Percentiles rank a stretch among this genome's conserved stretches.
Evolutionary conservation across 2,888 invertebrate species (phyloP).

Genomic region (Melanophora roralis): DNA sequence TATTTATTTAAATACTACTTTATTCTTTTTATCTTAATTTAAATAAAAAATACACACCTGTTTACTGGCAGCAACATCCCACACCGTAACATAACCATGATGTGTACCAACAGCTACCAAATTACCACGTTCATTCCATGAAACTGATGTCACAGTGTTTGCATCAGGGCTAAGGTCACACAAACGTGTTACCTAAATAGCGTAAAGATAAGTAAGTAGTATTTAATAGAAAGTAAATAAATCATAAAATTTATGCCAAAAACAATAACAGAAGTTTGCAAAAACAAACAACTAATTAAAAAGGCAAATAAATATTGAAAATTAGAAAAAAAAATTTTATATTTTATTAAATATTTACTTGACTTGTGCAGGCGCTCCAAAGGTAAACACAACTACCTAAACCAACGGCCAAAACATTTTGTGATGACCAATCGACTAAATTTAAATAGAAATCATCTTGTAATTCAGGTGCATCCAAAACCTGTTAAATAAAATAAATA

Average conservation of each 20-base stretch:
- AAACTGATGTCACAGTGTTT: constrained; percentile 98
- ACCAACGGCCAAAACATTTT: constrained; percentile 98
- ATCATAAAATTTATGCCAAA: background rate
- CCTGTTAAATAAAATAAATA: constrained; percentile 61
- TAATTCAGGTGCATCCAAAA: constrained; percentile 76
- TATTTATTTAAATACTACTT: no score
- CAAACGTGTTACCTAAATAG: constrained; percentile 88
- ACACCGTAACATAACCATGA: constrained; percentile 97
- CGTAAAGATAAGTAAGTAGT: constrained; percentile 25
- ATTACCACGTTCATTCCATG: constrained; percentile 98
- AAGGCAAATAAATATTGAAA: constrained; percentile 21
- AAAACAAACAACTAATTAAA: constrained; percentile 37
- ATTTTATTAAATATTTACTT: constrained; percentile 81
- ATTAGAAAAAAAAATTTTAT: background rate
- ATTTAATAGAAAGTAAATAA: constrained; percentile 21
- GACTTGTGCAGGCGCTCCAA: constrained; percentile 99
- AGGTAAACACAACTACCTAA: constrained; percentile 98
- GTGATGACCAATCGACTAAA: constrained; percentile 99
- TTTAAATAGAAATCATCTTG: constrained; percentile 99
- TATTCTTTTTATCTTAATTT: background rate
- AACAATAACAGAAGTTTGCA: constrained; percentile 44
- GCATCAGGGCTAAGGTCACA: constrained; percentile 96
- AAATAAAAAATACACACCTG: constrained; percentile 78
- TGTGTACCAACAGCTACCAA: constrained; percentile 98
- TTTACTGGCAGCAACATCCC: constrained; percentile 97